Percentiles rank a stretch among this genome's conserved stretches.
Evolutionary conservation across 2,888 invertebrate genomes (phyloP).

Genomic region (Netelia melanura): DNA sequence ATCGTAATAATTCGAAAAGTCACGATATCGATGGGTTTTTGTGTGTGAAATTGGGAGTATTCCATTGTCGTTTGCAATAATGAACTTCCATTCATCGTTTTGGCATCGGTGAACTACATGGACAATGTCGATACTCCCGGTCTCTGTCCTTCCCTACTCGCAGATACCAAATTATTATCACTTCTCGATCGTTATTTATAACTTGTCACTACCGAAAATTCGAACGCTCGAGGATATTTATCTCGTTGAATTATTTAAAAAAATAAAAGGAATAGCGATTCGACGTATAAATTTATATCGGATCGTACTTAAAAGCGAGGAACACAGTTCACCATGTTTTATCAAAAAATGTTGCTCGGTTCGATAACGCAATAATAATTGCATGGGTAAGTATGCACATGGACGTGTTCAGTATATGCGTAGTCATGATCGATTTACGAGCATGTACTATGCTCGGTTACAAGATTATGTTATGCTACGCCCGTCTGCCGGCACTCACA

Average conservation of each 20-base stretch:
- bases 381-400: too few species aligned
- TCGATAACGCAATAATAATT: background rate
- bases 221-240: background rate
- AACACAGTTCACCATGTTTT: background rate
- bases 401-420: background rate
- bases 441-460: conserved; percentile 3
- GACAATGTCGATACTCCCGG: background rate
- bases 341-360: background rate
- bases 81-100: conserved; percentile 17
- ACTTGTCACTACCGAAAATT: conserved; percentile 1
- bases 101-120: background rate
- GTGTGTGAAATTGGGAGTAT: conserved; percentile 11
- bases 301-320: background rate
- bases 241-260: conserved; percentile 13
- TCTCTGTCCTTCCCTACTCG: background rate
- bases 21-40: conserved; percentile 1
- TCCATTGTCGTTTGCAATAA: conserved; percentile 30
- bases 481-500: background rate
- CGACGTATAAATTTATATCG: background rate
- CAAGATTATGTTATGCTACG: conserved; percentile 15
- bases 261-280: background rate
- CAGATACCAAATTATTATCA: conserved; percentile 3
- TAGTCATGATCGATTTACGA: conserved; percentile 25
- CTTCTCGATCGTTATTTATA: background rate
- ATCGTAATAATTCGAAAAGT: background rate